Evolutionary conservation across 64 coral and sea anemone genomes (phyloP), one percentile per base, ranked within the genome.

Genomic region (Dendrophyllia cribrosa): DNA sequence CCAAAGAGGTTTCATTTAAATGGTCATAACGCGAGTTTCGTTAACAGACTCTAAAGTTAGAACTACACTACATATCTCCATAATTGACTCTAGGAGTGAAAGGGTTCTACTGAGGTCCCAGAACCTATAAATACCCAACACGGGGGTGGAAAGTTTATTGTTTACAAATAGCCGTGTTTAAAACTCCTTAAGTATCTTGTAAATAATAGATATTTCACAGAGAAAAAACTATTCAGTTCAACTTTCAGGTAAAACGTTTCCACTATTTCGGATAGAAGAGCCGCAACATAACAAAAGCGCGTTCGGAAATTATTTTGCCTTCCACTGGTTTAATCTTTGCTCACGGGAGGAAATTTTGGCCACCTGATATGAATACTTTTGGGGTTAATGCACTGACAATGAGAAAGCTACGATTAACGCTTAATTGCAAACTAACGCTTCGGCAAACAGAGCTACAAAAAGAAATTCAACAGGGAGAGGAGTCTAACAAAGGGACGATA

Each of bases 121-220:
- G 77, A 76, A 94, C 71, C 34, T 63, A 34, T 34, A 56, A 12
- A 51, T 50, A 44, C 58, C 13, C 45, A 78, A 78, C 72, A 50
- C 19, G 48, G 47, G 72, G 15, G 76, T 65, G 70, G 24, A 63
- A 83, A 43, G 80, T 89, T 82, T 67, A 72, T 66, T 89, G 87
- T 89, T 94, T 94, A 82, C 88, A 94, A 89, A 83, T 89, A 89
- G 72, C 79, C 70, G 55, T 89, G 92, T 94, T 84, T 89, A 89
- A 93, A 94, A 52, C 46, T 59, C 87, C 19, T 94, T 89, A 94
- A 94, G 87, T 75, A 94, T 22, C 69, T 56, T 85, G 86, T 94
- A 76, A 89, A 84, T 89, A 89, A 84, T 67, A 68, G 13, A 50
- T 16, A 89, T 75, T 79, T 82, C 70, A 51, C 48, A 83, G 88